phyloP scores from a whole-genome alignment of 2,888 invertebrate genomes.

The Epistrophella euchroma region DNA sequence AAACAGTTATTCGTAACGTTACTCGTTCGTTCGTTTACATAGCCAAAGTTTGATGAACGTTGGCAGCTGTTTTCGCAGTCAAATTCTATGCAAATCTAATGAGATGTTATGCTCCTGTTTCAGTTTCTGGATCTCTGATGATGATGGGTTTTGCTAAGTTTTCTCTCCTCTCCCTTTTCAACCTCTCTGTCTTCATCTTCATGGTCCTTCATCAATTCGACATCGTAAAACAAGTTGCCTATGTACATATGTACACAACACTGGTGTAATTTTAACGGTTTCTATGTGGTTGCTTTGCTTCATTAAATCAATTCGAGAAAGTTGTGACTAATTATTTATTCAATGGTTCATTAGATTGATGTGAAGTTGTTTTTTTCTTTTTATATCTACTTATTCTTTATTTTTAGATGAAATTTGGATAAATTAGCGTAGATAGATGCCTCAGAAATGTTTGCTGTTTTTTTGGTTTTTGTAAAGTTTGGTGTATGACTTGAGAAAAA shows the following conservation, averaged over 20 bases:
- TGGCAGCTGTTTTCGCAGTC: constrained; percentile 62
- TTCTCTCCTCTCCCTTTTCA: neutral
- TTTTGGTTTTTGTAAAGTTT: neutral
- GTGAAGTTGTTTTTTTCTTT: constrained; percentile 39
- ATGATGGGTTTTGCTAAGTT: constrained; percentile 1
- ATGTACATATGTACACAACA: neutral
- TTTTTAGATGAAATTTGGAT: constrained; percentile 44
- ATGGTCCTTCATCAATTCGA: constrained; percentile 6
- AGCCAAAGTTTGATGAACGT: constrained; percentile 37
- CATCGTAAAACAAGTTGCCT: neutral
- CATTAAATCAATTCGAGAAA: constrained; percentile 73
- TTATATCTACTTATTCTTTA: neutral
- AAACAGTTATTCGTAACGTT: constrained; percentile 7
- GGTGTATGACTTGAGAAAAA: neutral
- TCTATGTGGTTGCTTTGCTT: constrained; percentile 57
- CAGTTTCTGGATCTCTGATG: neutral
- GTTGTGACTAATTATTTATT: constrained; percentile 75
- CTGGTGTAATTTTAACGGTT: constrained; percentile 54
- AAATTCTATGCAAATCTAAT: constrained; percentile 75
- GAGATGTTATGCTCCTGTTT: constrained; percentile 67
- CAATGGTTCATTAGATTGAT: constrained; percentile 73
- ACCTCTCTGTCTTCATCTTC: neutral
- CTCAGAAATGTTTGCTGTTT: constrained; percentile 1
- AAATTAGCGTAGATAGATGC: constrained; percentile 56
- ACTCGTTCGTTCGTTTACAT: constrained; percentile 20